Evolutionary conservation across 2,797 vertebrate species (phyloP).

Genomic region (Cyclura pinguis): DNA sequence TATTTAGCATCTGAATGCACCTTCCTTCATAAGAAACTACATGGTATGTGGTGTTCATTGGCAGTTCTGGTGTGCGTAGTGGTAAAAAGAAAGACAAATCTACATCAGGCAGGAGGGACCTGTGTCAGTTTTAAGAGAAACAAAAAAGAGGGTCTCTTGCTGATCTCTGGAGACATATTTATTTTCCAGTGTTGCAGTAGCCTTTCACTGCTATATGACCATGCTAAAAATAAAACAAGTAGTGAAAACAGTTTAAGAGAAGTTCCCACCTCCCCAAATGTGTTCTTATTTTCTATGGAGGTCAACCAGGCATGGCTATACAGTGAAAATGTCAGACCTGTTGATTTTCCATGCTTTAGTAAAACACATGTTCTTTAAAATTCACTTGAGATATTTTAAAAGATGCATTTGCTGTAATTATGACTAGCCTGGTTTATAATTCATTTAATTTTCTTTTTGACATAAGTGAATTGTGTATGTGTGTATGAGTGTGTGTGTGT

Average conservation of each 20-base stretch:
- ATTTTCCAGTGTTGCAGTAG: constrained; percentile 49
- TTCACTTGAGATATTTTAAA: constrained; percentile 75
- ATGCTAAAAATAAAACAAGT: constrained; percentile 43
- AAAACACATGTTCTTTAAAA: constrained; percentile 76
- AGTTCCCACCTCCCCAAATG: constrained; percentile 67
- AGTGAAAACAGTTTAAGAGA: constrained; percentile 43
- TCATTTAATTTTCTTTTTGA: constrained; percentile 79
- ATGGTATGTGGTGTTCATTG: constrained; percentile 34
- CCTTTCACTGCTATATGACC: constrained; percentile 54
- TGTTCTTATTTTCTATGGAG: constrained; percentile 68
- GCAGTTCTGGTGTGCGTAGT: constrained; percentile 52
- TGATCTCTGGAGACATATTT: constrained; percentile 29
- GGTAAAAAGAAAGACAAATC: constrained; percentile 36
- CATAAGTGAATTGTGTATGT: constrained; percentile 70
- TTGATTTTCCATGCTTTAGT: constrained; percentile 59
- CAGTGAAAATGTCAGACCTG: constrained; percentile 57
- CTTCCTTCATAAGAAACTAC: constrained; percentile 46
- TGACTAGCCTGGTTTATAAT: constrained; percentile 77
- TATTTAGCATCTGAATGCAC: constrained; percentile 43
- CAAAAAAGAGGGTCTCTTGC: not conserved
- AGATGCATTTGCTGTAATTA: constrained; percentile 81
- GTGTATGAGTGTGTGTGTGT: constrained; percentile 74
- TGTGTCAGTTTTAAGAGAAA: constrained; percentile 6
- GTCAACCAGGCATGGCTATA: constrained; percentile 66
- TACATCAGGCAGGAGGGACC: constrained; percentile 24